phyloP scores from a whole-genome alignment of 2,113 vertebrate genomes.

The Coreoperca whiteheadi region DNA sequence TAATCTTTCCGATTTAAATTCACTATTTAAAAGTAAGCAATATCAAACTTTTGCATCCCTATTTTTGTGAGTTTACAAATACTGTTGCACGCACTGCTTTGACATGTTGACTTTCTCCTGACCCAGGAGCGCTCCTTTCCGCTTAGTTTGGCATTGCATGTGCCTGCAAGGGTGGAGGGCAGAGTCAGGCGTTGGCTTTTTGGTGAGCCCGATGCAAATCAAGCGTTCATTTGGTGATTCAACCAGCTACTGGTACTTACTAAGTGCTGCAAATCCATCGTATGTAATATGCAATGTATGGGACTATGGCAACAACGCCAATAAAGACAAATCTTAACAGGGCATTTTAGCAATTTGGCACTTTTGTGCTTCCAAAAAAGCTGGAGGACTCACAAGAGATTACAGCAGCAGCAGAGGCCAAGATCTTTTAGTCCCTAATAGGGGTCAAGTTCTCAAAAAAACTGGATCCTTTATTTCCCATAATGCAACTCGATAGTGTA shows the following conservation, averaged over 20 bases:
- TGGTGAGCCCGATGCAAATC: background rate
- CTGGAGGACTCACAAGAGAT: background rate
- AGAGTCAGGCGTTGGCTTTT: background rate
- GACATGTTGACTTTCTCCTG: background rate
- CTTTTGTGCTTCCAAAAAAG: background rate
- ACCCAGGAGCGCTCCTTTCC: background rate
- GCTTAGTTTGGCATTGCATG: background rate
- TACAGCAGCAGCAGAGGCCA: background rate
- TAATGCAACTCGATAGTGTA: background rate
- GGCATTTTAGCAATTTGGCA: background rate
- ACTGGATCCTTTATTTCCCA: background rate
- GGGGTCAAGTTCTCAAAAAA: background rate
- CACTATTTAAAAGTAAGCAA: background rate
- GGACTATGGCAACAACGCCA: background rate
- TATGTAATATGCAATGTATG: background rate
- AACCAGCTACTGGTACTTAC: background rate
- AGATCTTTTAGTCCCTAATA: background rate
- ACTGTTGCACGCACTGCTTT: background rate
- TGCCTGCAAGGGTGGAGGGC: background rate
- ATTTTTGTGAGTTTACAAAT: slow-evolving; percentile 4
- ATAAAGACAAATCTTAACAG: background rate
- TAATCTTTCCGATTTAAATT: background rate
- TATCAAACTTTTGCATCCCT: background rate
- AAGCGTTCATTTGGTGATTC: background rate
- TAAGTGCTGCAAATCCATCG: background rate